These are phyloP conservation scores for Acleris laterana DNA, from an alignment of 2,888 invertebrate genomes.

Conservation along the genomic window DNA sequence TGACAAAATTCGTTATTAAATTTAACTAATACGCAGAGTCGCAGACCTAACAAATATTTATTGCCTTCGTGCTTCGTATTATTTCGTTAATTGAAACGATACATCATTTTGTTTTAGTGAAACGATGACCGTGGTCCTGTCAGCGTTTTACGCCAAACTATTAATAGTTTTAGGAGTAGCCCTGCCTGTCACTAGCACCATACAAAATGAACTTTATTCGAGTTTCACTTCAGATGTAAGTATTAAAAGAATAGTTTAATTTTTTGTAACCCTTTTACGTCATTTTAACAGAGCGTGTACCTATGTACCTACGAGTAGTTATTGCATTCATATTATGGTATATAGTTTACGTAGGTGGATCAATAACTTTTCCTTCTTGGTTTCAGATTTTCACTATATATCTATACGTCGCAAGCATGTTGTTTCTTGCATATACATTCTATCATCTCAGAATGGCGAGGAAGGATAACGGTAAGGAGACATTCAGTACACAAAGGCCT, in stretches of 20 bases:
- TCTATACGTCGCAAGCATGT: conserved; percentile 88
- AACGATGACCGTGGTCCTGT: conserved; percentile 85
- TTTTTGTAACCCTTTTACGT: too few relatives aligned
- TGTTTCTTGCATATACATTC: conserved; percentile 89
- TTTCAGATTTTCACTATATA: conserved; percentile 89
- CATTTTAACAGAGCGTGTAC: too few relatives aligned
- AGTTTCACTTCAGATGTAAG: conserved; percentile 76
- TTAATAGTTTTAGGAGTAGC: conserved; percentile 87
- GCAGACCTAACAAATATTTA: conserved; percentile 38
- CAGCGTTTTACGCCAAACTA: conserved; percentile 87
- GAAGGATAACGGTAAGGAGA: conserved; percentile 62
- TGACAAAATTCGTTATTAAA: conserved; percentile 9
- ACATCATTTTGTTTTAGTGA: conserved; percentile 78
- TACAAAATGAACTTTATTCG: conserved; percentile 81
- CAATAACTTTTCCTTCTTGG: conserved; percentile 41
- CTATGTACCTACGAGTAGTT: too few relatives aligned
- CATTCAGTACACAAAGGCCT: not conserved
- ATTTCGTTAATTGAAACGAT: conserved; percentile 52
- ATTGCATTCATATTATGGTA: too few relatives aligned
- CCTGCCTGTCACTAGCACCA: conserved; percentile 86
- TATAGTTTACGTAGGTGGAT: too few relatives aligned
- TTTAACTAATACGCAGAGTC: conserved; percentile 16
- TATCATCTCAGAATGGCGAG: conserved; percentile 80
- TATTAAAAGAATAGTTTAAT: conserved; percentile 37
- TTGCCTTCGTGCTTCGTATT: conserved; percentile 41